Base-by-base conservation (phyloP, 1,140 invertebrate species). In the Meloidogyne exigua region DNA sequence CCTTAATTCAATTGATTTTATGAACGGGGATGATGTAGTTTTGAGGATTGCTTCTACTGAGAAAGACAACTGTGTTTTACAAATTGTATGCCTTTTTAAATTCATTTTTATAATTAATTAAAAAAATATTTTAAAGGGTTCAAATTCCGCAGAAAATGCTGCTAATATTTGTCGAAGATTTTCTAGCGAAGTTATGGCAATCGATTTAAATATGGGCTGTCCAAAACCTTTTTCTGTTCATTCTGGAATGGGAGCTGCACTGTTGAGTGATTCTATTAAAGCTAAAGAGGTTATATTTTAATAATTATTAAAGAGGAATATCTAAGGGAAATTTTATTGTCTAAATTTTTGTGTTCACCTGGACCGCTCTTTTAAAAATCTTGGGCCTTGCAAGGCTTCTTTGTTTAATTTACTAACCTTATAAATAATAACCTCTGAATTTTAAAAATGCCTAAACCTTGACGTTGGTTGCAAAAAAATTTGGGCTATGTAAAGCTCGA, bases 171-270 rank as follows among this genome's bases (percentile, higher is more conserved):
- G 92, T 0, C 92, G 92, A 89, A 89, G 94, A 83, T 91, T 95
- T 68, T 92, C 96, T 90, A 90, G 92, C 79, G 95, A 98, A 91
- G 92, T 99, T 23, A 92, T 95, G 64, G 96, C 91, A 0, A 93
- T 99, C 79, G 97, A 99, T 88, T 91, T 99, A 10, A 99, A 99
- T 87, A 99, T 99, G 97, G 97, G 97, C 15, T 99, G 97, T 86
- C 97, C 97, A 5, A 99, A 99, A 90, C 92, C 95, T 84, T 99
- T 99, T 89, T 98, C 95, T 3, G 90, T 99, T 1, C 94, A 89
- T 87, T 95, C 95, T 75, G 96, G 96, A 67, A 99, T 99, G 97
- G 97, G 96, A 64, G 90, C 91, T 64, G 91, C 91, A 26, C 86
- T 91, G 67, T 81, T 91, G 5, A 89, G 81, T 28, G 83, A 91